Evolutionary conservation across 1,140 invertebrate genomes (phyloP).

Genomic region (Gonioctena quinquepunctata): DNA sequence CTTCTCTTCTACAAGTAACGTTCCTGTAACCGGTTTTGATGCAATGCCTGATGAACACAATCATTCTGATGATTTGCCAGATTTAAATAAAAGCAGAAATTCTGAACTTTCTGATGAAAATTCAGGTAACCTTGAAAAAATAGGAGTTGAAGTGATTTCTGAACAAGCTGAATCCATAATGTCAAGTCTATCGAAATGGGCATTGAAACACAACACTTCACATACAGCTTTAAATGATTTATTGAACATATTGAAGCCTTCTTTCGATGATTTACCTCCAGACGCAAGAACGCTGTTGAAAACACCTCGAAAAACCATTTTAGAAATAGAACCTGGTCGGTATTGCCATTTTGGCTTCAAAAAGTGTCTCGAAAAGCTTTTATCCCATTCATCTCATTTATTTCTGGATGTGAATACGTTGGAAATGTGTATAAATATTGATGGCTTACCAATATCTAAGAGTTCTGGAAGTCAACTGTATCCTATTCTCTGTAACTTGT

Average conservation of each 20-base stretch:
- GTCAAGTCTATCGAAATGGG: too few relatives aligned
- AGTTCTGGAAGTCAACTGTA: not conserved
- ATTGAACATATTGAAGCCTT: not conserved
- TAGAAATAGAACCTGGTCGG: not conserved
- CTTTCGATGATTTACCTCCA: not conserved
- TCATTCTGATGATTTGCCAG: too few relatives aligned
- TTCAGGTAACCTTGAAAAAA: too few relatives aligned
- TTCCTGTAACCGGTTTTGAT: too few relatives aligned
- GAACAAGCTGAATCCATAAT: too few relatives aligned
- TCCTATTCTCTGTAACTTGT: not conserved
- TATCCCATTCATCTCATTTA: not conserved
- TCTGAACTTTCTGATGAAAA: too few relatives aligned
- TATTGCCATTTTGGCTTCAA: not conserved
- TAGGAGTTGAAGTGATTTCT: too few relatives aligned
- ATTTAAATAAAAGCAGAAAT: too few relatives aligned
- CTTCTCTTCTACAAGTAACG: too few relatives aligned
- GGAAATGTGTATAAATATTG: not conserved
- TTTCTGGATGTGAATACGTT: not conserved
- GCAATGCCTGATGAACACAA: too few relatives aligned
- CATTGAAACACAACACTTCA: not conserved
- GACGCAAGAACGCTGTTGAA: not conserved
- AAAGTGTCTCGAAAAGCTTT: not conserved
- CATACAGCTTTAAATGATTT: not conserved
- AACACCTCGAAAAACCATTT: not conserved
- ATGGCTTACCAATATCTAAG: not conserved